Percentiles rank a stretch among this genome's conserved stretches.
These are phyloP conservation scores for Drosophila kepulauana DNA, from an alignment of 1,140 invertebrate genomes.

Conservation along the genomic window DNA sequence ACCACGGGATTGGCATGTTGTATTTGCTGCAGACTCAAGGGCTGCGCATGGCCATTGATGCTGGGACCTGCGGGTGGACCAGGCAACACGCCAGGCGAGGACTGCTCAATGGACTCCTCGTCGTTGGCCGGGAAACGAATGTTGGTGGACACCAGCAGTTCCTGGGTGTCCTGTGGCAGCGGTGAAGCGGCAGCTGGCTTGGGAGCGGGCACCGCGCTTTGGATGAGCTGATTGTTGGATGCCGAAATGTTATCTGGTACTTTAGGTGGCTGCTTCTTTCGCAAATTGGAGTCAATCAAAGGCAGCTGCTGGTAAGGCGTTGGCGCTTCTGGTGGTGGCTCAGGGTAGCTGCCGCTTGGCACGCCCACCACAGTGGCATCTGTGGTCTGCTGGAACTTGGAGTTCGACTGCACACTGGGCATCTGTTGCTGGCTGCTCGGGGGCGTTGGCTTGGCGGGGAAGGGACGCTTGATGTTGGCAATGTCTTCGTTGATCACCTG, in stretches of 20 bases:
- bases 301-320: conserved; percentile 76
- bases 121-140: conserved; percentile 78
- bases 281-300: conserved; percentile 62
- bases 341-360: conserved; percentile 36
- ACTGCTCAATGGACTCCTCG: conserved; percentile 59
- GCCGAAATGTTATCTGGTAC: not conserved
- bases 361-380: conserved; percentile 22
- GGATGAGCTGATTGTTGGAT: conserved; percentile 4
- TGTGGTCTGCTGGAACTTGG: conserved; percentile 61
- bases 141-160: conserved; percentile 76
- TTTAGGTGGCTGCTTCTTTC: conserved; percentile 41
- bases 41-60: conserved; percentile 82
- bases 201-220: not conserved
- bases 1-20: conserved; percentile 75
- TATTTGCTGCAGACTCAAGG: conserved; percentile 72
- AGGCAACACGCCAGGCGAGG: conserved; percentile 38
- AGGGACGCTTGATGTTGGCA: conserved; percentile 61
- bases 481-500: conserved; percentile 83
- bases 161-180: conserved; percentile 65
- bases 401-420: conserved; percentile 48
- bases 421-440: conserved; percentile 53
- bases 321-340: conserved; percentile 71
- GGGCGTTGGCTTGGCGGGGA: conserved; percentile 29
- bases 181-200: conserved; percentile 1
- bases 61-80: conserved; percentile 55